Conservation (phyloP, 2,888 invertebrate species). For the Tipula lateralis region DNA sequence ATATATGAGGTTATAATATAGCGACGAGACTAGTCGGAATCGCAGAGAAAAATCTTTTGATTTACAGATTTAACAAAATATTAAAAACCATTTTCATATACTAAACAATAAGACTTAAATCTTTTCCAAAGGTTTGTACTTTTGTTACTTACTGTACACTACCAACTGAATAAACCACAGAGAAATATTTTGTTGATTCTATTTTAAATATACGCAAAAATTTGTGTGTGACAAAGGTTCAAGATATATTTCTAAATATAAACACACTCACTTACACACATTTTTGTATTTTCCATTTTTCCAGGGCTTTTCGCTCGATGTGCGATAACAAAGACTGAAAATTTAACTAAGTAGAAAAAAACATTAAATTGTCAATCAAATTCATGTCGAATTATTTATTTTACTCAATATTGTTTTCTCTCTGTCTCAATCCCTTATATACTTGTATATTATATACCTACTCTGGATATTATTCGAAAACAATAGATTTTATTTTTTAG, state of each 20-base stretch:
- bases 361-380: conserved; percentile 14
- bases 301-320: background rate
- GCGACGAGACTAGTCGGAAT: no score
- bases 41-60: background rate
- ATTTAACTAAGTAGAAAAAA: background rate
- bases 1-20: no score
- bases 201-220: background rate
- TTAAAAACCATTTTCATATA: background rate
- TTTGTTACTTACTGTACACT: background rate
- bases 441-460: background rate
- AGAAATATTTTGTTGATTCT: no score
- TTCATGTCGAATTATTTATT: background rate
- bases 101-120: background rate
- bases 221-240: background rate
- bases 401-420: background rate
- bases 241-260: no score
- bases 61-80: background rate
- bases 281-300: background rate
- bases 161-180: background rate
- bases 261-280: no score
- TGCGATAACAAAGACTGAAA: background rate
- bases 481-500: background rate
- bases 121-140: background rate
- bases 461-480: background rate
- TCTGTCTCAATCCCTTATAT: background rate